phyloP scores from a whole-genome alignment of 2,797 vertebrate species.

The Xiphophorus birchmanni region DNA sequence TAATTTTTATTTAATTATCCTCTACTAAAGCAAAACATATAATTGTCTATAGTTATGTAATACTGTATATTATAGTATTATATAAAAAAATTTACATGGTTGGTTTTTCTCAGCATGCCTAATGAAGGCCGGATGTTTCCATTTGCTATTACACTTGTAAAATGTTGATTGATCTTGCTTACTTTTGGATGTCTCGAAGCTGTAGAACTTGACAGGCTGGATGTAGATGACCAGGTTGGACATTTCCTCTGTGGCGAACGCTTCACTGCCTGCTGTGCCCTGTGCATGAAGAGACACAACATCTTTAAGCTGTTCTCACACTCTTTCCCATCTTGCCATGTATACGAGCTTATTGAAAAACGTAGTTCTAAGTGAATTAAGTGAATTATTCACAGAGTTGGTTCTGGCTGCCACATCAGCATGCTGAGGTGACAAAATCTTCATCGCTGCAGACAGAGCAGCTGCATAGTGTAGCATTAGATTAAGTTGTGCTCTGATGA shows the following conservation, averaged over 20 bases:
- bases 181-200: conserved; percentile 96
- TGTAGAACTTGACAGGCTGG: conserved; percentile 96
- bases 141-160: not conserved
- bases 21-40: not conserved
- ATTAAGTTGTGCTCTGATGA: not conserved
- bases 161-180: conserved; percentile 3
- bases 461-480: not conserved
- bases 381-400: not conserved
- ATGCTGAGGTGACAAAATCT: not conserved
- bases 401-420: not conserved
- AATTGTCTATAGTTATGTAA: not conserved
- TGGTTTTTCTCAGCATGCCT: not conserved
- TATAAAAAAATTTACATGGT: not conserved
- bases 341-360: not conserved
- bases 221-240: conserved; percentile 98
- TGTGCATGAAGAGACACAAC: conserved; percentile 55
- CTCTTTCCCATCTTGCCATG: not conserved
- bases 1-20: not conserved
- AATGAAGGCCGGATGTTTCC: not conserved
- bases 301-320: not conserved
- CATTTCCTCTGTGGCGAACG: conserved; percentile 97
- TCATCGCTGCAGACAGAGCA: not conserved
- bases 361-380: not conserved
- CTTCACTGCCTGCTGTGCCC: conserved; percentile 96
- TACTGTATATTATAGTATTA: not conserved